Evolutionary conservation across 2,113 vertebrate genomes (phyloP).

Genomic region (Tapirus terrestris): DNA sequence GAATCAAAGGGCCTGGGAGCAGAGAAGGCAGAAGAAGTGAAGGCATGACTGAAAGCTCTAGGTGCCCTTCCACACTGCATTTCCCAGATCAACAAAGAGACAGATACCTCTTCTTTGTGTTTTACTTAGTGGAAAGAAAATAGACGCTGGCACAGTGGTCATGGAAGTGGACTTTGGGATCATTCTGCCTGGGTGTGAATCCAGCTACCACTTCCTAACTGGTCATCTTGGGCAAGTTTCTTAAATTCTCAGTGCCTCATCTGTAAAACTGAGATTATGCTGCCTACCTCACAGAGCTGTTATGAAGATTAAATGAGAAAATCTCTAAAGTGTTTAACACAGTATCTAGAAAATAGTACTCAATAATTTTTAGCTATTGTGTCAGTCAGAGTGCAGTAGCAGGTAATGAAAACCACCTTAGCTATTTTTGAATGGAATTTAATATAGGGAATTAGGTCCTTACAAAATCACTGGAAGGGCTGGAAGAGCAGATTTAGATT

Average conservation of each 20-base stretch:
- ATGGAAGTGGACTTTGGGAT: not conserved
- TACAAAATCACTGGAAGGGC: not conserved
- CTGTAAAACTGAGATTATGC: not conserved
- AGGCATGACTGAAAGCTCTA: not conserved
- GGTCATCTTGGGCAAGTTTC: not conserved
- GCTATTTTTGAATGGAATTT: not conserved
- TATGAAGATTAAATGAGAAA: not conserved
- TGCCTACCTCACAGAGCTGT: not conserved
- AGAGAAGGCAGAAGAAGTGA: not conserved
- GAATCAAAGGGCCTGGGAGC: not conserved
- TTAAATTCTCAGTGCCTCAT: not conserved
- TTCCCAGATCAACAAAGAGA: not conserved
- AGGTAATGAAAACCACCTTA: conserved; percentile 2
- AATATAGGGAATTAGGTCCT: not conserved
- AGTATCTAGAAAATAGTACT: not conserved
- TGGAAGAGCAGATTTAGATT: not conserved
- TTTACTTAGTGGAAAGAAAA: not conserved
- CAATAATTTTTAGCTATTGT: not conserved
- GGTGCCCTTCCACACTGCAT: not conserved
- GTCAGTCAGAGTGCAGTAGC: not conserved
- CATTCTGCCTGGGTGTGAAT: not conserved
- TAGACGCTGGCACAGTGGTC: not conserved
- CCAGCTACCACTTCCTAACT: not conserved
- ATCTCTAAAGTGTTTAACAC: not conserved
- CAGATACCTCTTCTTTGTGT: not conserved